phyloP scores from a whole-genome alignment of 1,140 invertebrate species.

The Cataglyphis hispanica region DNA sequence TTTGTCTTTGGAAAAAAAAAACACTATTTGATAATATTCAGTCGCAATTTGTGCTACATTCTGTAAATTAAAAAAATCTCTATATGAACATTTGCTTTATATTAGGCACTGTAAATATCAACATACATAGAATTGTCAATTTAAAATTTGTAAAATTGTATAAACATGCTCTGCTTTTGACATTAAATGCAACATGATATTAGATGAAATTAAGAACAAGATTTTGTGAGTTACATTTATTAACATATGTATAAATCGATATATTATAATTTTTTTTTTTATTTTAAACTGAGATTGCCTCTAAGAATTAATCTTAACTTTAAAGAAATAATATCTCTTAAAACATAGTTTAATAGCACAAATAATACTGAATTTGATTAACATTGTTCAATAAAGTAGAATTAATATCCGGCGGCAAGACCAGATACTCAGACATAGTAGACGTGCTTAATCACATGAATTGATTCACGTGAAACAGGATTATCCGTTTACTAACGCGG shows the following conservation, averaged over 20 bases:
- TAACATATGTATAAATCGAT: no score
- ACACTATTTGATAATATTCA: neutral
- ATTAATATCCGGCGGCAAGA: neutral
- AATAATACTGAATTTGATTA: neutral
- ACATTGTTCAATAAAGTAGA: neutral
- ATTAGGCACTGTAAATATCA: no score
- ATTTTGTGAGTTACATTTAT: no score
- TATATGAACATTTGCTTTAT: no score
- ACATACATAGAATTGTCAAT: no score
- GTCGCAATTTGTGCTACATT: neutral
- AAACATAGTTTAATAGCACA: neutral
- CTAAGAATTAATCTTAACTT: neutral
- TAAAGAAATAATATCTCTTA: no score
- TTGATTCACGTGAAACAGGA: constrained; percentile 13
- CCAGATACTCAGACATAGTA: neutral
- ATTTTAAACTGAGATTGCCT: no score
- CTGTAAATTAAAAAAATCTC: neutral
- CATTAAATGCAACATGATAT: neutral
- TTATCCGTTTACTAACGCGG: constrained; percentile 9
- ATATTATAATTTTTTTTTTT: no score
- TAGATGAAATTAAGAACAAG: no score
- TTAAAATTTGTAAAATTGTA: no score
- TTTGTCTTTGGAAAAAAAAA: neutral
- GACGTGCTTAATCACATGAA: neutral
- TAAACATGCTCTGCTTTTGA: neutral